These are phyloP conservation scores for Xestia xanthographa DNA, from an alignment of 2,888 invertebrate species.

Conservation along the genomic window DNA sequence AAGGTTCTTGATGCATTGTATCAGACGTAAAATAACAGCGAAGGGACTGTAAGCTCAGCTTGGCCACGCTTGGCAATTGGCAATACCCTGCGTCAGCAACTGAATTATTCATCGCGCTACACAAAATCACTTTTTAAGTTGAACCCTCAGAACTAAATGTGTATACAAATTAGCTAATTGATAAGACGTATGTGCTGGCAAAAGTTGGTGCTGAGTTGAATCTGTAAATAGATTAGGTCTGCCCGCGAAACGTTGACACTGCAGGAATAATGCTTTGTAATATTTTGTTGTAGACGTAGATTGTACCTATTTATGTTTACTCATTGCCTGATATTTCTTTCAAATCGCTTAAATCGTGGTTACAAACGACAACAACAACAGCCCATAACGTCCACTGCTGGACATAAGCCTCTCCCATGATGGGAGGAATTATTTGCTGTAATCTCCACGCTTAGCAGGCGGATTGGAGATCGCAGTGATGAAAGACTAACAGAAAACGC, in stretches of 20 bases:
- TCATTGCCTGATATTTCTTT: background rate
- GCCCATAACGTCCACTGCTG: too few relatives aligned
- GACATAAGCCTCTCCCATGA: too few relatives aligned
- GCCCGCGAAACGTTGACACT: background rate
- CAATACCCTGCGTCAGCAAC: slow-evolving; percentile 59
- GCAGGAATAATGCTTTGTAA: background rate
- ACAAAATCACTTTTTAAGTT: slow-evolving; percentile 69
- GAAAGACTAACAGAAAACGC: too few relatives aligned
- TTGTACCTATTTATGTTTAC: background rate
- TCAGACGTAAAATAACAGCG: background rate
- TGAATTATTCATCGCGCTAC: slow-evolving; percentile 73
- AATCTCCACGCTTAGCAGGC: too few relatives aligned
- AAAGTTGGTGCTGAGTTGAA: slow-evolving; percentile 27
- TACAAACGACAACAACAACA: too few relatives aligned
- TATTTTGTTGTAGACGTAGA: background rate
- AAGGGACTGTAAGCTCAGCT: slow-evolving; percentile 50
- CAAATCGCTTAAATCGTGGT: background rate
- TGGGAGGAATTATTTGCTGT: too few relatives aligned
- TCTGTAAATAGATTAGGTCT: slow-evolving; percentile 19
- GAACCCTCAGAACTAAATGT: slow-evolving; percentile 54
- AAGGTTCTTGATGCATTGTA: background rate
- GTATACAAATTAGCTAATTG: slow-evolving; percentile 59
- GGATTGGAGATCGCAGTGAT: too few relatives aligned
- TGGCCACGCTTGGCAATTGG: too few relatives aligned
- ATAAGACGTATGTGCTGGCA: slow-evolving; percentile 40